A percentile compares a stretch with the other conserved stretches of the same genome.
These are phyloP conservation scores for Alcedo atthis DNA, from an alignment of 2,797 vertebrate species.

Conservation along the genomic window DNA sequence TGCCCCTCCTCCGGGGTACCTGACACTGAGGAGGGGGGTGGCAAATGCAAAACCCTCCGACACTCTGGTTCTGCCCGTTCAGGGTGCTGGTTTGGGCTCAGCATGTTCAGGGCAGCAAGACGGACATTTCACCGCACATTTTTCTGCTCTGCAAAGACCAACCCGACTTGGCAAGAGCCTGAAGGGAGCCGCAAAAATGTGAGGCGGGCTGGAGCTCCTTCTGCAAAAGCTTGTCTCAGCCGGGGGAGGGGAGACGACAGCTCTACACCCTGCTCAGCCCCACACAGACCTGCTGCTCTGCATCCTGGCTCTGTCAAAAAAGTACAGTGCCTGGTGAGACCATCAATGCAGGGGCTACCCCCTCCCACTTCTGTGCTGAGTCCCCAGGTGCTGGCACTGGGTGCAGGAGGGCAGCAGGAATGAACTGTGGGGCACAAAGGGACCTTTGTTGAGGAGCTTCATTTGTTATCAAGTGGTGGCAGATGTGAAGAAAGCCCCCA, in stretches of 20 bases:
- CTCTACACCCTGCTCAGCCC: not conserved
- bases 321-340: not conserved
- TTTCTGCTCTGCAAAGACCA: conserved; percentile 1
- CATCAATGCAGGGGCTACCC: not conserved
- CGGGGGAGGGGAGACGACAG: fast-evolving
- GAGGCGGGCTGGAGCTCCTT: not conserved
- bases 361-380: not conserved
- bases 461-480: not conserved
- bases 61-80: not conserved
- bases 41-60: not conserved
- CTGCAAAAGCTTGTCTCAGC: not conserved
- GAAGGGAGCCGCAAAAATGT: conserved; percentile 16
- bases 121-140: not conserved
- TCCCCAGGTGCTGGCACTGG: not conserved
- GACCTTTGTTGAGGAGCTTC: not conserved
- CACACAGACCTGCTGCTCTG: not conserved
- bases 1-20: not conserved
- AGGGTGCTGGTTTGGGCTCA: fast-evolving
- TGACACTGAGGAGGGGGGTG: fast-evolving
- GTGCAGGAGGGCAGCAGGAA: not conserved
- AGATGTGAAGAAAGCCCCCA: not conserved
- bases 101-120: not conserved
- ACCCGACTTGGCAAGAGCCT: conserved; percentile 14
- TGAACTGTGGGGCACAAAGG: conserved; percentile 15
- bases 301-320: not conserved